These are phyloP conservation scores for Athalia circularis DNA, from an alignment of 2,888 invertebrate species.

Conservation along the genomic window DNA sequence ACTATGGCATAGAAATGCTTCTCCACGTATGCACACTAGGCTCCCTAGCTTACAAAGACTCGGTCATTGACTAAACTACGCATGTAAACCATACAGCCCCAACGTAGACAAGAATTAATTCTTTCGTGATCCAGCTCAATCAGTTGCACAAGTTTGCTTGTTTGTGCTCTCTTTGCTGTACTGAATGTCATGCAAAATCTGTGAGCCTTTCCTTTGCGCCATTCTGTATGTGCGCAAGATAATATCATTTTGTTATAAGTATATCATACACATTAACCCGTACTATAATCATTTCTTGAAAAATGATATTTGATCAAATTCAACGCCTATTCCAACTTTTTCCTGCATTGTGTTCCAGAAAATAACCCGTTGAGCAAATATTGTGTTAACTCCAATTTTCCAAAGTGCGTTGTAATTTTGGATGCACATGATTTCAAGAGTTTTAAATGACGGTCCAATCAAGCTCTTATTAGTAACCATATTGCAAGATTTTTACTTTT, in stretches of 20 bases:
- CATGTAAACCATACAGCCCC: too few species aligned
- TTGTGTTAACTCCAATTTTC: conserved; percentile 2
- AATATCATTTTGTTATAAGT: too few species aligned
- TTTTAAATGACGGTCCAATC: background rate
- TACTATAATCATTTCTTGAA: conserved; percentile 15
- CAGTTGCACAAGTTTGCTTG: background rate
- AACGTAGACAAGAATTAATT: too few species aligned
- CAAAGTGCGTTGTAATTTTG: background rate
- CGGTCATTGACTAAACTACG: too few species aligned
- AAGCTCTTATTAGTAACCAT: background rate
- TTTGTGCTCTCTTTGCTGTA: background rate
- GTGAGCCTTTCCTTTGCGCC: conserved; percentile 1
- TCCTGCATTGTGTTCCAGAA: background rate
- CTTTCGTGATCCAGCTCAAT: too few species aligned
- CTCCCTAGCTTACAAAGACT: too few species aligned
- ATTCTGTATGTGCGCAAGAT: background rate
- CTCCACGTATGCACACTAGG: too few species aligned
- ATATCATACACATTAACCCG: background rate
- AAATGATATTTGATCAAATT: background rate
- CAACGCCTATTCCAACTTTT: conserved; percentile 14
- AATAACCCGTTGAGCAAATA: background rate
- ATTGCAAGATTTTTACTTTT: conserved; percentile 10
- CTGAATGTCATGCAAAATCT: background rate
- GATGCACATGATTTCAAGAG: conserved; percentile 10
- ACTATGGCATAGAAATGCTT: too few species aligned